Evolutionary conservation across 1,140 invertebrate genomes (phyloP).

Genomic region (Thaumatotibia leucotreta): DNA sequence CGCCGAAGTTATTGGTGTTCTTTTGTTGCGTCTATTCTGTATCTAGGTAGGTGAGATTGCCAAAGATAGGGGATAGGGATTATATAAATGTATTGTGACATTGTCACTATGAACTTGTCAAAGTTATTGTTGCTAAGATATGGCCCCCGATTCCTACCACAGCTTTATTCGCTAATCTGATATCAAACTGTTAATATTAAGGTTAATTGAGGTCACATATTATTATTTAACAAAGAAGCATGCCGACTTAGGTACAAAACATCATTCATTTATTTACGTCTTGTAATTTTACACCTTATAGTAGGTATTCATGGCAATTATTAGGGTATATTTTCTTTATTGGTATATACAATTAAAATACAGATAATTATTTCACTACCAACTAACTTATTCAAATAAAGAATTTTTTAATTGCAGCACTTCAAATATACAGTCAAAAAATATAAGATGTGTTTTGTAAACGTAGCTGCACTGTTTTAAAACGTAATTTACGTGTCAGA

Average conservation of each 20-base stretch:
- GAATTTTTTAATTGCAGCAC: not conserved
- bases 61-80: not conserved
- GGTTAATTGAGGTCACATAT: no score
- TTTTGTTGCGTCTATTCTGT: conserved; percentile 8
- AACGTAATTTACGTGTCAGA: conserved; percentile 53
- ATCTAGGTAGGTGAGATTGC: not conserved
- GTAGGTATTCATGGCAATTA: no score
- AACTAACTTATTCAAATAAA: no score
- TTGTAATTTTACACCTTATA: no score
- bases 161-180: not conserved
- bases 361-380: no score
- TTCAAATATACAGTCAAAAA: not conserved
- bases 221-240: no score
- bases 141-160: not conserved
- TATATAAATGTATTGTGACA: not conserved
- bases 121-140: not conserved
- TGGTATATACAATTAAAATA: no score
- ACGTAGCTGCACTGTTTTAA: conserved; percentile 34
- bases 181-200: not conserved
- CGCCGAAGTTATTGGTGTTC: conserved; percentile 15
- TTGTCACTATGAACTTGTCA: not conserved
- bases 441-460: conserved; percentile 9
- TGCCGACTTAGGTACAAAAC: no score
- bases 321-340: no score
- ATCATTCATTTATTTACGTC: no score